Conservation (phyloP, 2,797 vertebrate genomes). For the Myiotriccus ornatus region DNA sequence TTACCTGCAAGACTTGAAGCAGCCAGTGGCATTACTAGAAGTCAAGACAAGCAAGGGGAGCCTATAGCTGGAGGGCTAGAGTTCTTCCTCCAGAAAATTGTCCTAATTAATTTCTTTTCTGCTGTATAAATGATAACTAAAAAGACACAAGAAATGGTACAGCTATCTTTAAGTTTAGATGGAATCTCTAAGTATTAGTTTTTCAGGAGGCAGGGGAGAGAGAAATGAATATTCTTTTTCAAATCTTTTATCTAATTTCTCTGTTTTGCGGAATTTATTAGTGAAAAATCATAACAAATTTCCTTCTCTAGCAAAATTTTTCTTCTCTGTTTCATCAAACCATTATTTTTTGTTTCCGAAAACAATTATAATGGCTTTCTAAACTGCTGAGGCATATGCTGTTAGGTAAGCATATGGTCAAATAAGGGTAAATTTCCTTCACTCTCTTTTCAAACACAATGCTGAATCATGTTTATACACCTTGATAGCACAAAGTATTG, state of each 20-base stretch:
- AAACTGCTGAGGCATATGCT: conserved; percentile 6
- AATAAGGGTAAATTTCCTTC: background rate
- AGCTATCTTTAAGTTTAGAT: background rate
- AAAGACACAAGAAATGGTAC: background rate
- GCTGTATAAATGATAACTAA: background rate
- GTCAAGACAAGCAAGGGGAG: background rate
- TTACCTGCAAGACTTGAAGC: background rate
- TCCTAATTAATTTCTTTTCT: background rate
- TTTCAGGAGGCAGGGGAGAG: background rate
- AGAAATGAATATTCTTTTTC: background rate
- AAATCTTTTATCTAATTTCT: background rate
- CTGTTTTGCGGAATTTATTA: background rate
- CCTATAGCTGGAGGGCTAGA: background rate
- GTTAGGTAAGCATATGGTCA: background rate
- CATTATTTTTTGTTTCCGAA: background rate
- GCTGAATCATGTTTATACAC: background rate
- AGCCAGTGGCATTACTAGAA: background rate
- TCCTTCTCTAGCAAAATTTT: background rate
- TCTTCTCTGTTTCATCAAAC: background rate
- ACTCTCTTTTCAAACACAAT: background rate
- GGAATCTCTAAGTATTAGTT: background rate
- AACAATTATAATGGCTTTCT: conserved; percentile 26
- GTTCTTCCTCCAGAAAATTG: background rate
- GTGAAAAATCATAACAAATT: background rate
- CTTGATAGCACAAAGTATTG: conserved; percentile 17